These are phyloP conservation scores for Notechis scutatus DNA, from an alignment of 2,113 vertebrate species.

Conservation along the genomic window DNA sequence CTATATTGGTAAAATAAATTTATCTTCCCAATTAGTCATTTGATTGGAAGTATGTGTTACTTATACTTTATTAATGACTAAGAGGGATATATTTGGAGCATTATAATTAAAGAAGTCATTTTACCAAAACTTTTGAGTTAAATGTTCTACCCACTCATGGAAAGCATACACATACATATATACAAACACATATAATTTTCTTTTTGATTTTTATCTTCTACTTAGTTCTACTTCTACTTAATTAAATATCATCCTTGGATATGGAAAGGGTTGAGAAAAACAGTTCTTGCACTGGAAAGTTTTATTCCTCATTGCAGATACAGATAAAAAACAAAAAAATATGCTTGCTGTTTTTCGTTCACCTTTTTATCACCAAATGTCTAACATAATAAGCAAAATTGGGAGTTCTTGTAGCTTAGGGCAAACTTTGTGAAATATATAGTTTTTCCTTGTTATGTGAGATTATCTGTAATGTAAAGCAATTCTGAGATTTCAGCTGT, in stretches of 20 bases:
- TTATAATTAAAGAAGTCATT: not conserved
- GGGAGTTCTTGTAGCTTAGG: not conserved
- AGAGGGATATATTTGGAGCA: not conserved
- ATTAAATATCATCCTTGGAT: not conserved
- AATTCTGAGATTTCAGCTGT: not conserved
- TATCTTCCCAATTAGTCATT: not conserved
- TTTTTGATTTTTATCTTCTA: not conserved
- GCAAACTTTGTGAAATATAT: not conserved
- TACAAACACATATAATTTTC: not conserved
- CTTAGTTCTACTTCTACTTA: not conserved
- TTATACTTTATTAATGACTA: not conserved
- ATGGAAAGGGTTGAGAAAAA: not conserved
- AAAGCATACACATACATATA: not conserved
- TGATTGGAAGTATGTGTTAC: not conserved
- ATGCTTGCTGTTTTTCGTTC: not conserved
- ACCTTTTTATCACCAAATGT: not conserved
- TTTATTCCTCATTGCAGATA: not conserved
- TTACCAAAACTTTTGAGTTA: not conserved
- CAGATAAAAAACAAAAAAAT: not conserved
- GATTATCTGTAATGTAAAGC: not conserved
- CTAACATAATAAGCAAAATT: not conserved
- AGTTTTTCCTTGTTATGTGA: not conserved
- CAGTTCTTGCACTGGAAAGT: not conserved
- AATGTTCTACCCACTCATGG: not conserved
- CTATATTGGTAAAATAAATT: not conserved